Evolutionary conservation across 2,113 vertebrate genomes (phyloP).

Genomic region (Cynocephalus volans): DNA sequence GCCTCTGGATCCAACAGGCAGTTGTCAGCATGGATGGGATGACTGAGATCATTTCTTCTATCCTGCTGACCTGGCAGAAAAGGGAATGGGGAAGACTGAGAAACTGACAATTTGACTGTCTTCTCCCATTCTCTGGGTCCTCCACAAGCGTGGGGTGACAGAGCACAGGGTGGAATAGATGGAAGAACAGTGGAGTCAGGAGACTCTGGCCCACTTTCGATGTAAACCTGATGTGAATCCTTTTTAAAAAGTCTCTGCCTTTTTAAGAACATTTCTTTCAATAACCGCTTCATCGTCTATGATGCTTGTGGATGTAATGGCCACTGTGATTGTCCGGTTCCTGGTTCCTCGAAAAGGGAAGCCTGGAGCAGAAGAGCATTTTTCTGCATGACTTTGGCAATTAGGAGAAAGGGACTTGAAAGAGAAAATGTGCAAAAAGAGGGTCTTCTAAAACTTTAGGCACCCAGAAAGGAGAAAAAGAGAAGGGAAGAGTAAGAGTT

Average conservation of each 20-base stretch:
- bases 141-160: background rate
- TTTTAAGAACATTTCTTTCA: background rate
- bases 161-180: background rate
- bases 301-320: background rate
- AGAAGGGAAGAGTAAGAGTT: background rate
- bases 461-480: slow-evolving; percentile 15
- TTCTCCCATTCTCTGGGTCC: background rate
- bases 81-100: slow-evolving; percentile 46
- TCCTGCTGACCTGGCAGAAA: slow-evolving; percentile 94
- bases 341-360: background rate
- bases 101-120: background rate
- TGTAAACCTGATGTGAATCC: background rate
- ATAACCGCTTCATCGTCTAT: background rate
- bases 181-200: background rate
- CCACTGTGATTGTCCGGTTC: background rate
- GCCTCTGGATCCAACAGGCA: slow-evolving; percentile 97
- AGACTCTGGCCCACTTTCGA: background rate
- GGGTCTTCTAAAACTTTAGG: background rate
- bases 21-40: slow-evolving; percentile 99
- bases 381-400: background rate
- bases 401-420: slow-evolving; percentile 57
- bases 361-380: background rate
- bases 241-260: background rate
- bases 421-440: background rate
- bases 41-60: slow-evolving; percentile 97